Evolutionary conservation across 2,888 invertebrate genomes (phyloP).

Genomic region (Eledona agricola): DNA sequence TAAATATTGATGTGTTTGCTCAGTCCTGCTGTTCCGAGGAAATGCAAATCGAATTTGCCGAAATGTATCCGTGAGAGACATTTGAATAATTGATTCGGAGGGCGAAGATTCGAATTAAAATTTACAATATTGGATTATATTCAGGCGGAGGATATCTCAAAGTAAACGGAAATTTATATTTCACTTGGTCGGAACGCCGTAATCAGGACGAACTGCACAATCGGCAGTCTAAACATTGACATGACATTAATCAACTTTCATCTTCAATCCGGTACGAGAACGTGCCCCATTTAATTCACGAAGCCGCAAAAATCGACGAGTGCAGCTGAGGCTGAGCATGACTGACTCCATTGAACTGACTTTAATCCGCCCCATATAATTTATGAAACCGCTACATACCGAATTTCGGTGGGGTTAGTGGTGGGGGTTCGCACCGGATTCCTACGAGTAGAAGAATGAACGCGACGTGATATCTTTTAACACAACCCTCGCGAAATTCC

Average conservation of each 20-base stretch:
- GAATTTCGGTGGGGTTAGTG: too few species aligned
- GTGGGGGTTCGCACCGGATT: too few species aligned
- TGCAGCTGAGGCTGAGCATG: too few species aligned
- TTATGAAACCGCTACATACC: too few species aligned
- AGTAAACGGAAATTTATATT: conserved; percentile 32
- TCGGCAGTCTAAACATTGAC: conserved; percentile 16
- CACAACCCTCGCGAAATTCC: conserved; percentile 14
- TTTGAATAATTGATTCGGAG: conserved; percentile 49
- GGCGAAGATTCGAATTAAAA: conserved; percentile 44
- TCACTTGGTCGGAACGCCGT: conserved; percentile 10
- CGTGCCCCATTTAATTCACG: too few species aligned
- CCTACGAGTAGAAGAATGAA: too few species aligned
- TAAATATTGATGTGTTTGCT: conserved; percentile 24
- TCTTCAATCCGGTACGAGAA: not conserved
- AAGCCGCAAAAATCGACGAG: too few species aligned
- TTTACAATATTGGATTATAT: conserved; percentile 43
- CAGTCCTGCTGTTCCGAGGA: conserved; percentile 21
- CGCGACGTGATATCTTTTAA: too few species aligned
- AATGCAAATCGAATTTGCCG: conserved; percentile 24
- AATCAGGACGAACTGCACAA: conserved; percentile 19
- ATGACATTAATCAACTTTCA: conserved; percentile 12
- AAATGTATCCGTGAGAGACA: conserved; percentile 32
- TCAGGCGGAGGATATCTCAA: conserved; percentile 18
- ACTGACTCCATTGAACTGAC: too few species aligned
- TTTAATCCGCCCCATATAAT: too few species aligned